Percentiles rank a stretch among this genome's conserved stretches.
phyloP scores from a whole-genome alignment of 2,797 vertebrate genomes.

The Falco cherrug region DNA sequence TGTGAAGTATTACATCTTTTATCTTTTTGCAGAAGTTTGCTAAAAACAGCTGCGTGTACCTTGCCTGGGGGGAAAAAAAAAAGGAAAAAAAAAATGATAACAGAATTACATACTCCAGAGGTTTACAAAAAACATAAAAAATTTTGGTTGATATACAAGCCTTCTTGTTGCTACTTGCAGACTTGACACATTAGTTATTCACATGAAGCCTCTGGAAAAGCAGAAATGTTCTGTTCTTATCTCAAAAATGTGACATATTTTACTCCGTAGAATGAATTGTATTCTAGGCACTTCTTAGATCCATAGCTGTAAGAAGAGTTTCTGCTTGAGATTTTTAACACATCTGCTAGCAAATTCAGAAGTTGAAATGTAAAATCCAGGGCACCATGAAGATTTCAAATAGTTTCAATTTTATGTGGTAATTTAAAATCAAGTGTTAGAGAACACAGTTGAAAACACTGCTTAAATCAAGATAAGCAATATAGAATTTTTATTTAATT shows the following conservation, averaged over 20 bases:
- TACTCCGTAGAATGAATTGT: background rate
- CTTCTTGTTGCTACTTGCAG: background rate
- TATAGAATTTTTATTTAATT: background rate
- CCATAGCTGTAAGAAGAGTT: background rate
- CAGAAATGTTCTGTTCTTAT: background rate
- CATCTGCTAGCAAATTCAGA: background rate
- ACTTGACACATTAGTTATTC: background rate
- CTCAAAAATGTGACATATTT: slow-evolving; percentile 7
- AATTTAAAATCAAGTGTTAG: background rate
- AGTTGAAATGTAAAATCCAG: background rate
- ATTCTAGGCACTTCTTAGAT: background rate
- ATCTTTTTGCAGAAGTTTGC: background rate
- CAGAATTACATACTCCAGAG: background rate
- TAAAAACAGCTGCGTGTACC: background rate
- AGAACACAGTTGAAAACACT: background rate
- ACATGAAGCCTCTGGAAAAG: background rate
- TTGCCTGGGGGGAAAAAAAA: no score
- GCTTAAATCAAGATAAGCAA: background rate
- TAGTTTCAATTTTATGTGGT: background rate
- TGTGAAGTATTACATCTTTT: background rate
- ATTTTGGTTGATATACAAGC: background rate
- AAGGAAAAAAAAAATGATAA: background rate
- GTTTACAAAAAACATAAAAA: background rate
- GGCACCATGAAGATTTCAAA: background rate
- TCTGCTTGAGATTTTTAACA: background rate